Base-by-base conservation (phyloP, 2,888 invertebrate genomes). In the Acanthosepion esculentum region DNA sequence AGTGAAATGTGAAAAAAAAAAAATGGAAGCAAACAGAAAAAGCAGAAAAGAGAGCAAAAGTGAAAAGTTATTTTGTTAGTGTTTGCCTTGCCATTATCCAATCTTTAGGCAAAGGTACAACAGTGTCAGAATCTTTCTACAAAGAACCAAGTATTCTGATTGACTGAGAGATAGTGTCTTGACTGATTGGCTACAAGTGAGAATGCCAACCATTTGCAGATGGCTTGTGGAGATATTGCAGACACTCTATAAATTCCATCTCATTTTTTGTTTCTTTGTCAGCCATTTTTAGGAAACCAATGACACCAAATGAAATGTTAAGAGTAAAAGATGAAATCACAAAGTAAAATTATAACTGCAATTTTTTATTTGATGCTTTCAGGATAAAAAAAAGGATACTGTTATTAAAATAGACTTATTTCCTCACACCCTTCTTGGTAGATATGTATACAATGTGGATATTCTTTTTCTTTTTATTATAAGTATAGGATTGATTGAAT, bases 121-220 rank as follows among this genome's bases (percentile, higher is more conserved):
- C n/a, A 4, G n/a, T n/a, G 78, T 33, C n/a, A 33, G 78, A 78
- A 78, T 78, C n/a, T 78, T 78, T 33, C n/a, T 33, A 15, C n/a
- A 78, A n/a, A 78, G n/a, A 78, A 12, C 23, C n/a, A 78, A 33
- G 33, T 1, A 4, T n/a, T 78, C n/a, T n/a, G 78, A 78, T 78
- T n/a, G 15, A n/a, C 78, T 33, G 15, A 33, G 33, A 78, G 78
- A 78, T 78, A 78, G 33, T n/a, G n/a, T 78, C 78, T 18, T 78
- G 78, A 78, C 78, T 78, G 78, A 78, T 78, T 78, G 64, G 26
- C 7, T n/a, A 78, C n/a, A 78, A 78, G n/a, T 78, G 78, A 33
- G 15, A 78, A 78, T 78, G 78, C n/a, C 78, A n/a, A 78, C 78
- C 78, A 78, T 78, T 78, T 78, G 78, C 78, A n/a, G 78, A 78